Base-by-base conservation (phyloP, 2,113 vertebrate genomes). In the Psilopsiagon aymara region DNA sequence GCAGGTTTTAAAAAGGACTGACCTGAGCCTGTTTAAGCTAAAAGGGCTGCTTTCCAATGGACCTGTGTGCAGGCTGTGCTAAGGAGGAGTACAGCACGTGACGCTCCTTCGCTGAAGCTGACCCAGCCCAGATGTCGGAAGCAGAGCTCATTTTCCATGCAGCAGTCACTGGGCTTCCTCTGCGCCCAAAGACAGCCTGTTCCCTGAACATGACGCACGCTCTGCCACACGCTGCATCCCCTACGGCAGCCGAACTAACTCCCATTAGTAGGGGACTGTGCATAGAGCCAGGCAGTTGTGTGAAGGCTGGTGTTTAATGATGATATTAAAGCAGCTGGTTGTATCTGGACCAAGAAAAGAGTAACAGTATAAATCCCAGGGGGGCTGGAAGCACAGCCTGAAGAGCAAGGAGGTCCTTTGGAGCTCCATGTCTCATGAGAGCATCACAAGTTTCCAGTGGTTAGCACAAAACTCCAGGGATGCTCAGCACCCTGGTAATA, bases 261-360 rank as follows among this genome's bases (percentile, higher is more conserved):
- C 21, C 2, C 28, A 3, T 2, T 10, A 3, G 7, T 7, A 5
- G 39, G 6, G 19, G 13, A 6, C 2, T 9, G 2, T 8, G 1
- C 2, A 14, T 7, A 2, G 8, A 16, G 15, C 17, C 18, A 16
- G 52, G 27, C 25, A 37, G 44, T 28, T 9, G 27, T 25, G 7
- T 17, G 66, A 13, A 49, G 20, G n/a, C 24, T 29, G 39, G 11
- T n/a, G 47, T 10, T 20, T 47, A 12, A 17, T 3, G n/a, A 2
- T 17, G 47, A 5, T 7, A 9, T 55, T 11, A 55, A 27, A 43
- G 64, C 28, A 47, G 24, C 10, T 0, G 4, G 13, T 11, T 20
- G 46, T 17, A 29, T 14, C 33, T 0, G 0, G 52, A 12, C 33
- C 28, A 25, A 8, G n/a, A 15, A 46, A 10, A 24, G 13, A 31